A percentile compares a stretch with the other conserved stretches of the same genome.
These are phyloP conservation scores for Lasioglossum marginatum DNA, from an alignment of 2,888 invertebrate species.

Conservation along the genomic window DNA sequence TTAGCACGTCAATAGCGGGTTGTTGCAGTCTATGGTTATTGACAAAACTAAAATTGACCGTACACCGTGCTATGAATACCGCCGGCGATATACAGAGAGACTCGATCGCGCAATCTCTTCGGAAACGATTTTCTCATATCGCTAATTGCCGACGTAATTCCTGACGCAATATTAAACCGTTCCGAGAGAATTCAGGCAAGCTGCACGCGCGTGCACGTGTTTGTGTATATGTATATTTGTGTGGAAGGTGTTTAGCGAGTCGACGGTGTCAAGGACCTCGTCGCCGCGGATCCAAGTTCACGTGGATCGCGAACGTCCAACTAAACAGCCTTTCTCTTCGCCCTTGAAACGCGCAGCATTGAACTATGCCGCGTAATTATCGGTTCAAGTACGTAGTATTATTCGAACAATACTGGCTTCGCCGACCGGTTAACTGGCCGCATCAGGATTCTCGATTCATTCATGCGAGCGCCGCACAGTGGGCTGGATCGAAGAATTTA, in stretches of 20 bases:
- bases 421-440: conserved; percentile 4
- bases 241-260: conserved; percentile 29
- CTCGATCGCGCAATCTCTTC: neutral
- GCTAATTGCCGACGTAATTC: neutral
- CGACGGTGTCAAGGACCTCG: conserved; percentile 44
- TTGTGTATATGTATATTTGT: neutral
- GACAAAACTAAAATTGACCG: neutral
- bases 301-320: conserved; percentile 42
- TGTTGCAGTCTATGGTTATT: neutral
- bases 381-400: conserved; percentile 40
- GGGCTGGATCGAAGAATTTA: too few species aligned
- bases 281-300: conserved; percentile 51
- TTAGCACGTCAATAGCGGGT: conserved; percentile 1
- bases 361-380: conserved; percentile 47
- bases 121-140: neutral
- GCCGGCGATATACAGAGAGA: neutral
- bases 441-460: neutral
- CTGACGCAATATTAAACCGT: neutral
- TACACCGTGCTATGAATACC: neutral
- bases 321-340: conserved; percentile 54
- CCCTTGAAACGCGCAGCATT: conserved; percentile 54
- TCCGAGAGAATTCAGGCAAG: neutral
- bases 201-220: neutral
- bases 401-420: conserved; percentile 36
- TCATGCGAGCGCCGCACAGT: neutral